Evolutionary conservation across 2,888 invertebrate species (phyloP), one percentile per base, ranked within the genome.

Genomic region (Pyrrhosoma nymphula): DNA sequence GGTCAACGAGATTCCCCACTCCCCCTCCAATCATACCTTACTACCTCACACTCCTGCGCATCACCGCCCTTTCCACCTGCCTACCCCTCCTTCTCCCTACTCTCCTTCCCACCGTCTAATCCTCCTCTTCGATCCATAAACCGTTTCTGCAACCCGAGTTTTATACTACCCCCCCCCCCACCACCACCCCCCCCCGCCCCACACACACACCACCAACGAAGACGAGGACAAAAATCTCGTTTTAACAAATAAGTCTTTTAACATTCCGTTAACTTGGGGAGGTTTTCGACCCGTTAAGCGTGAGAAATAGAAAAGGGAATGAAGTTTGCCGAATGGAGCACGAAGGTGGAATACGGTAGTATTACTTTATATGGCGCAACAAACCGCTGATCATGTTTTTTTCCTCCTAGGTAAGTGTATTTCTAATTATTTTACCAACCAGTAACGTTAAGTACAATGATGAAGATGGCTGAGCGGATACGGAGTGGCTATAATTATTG

Each of bases 81-180:
- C 10, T 16, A 56, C 56, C 56, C 56, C 56, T 16, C 16, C 56
- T 56, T 16, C 56, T 56, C 56, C 56, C 56, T 8, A 56, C 56
- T 16, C 56, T 16, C 56, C 60, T 60, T 60, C 60, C 60, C 60
- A n/a, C n/a, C n/a, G 10, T 82, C 82, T 82, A 82, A 82, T 82
- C 35, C 82, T 82, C 35, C 82, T 23, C 82, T 82, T 82, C 82
- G 82, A 82, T 82, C 82, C 82, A 82, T 82, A 82, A 82, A 82
- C 82, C 82, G 82, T 82, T 82, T 82, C 82, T 82, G 82, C 82
- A 82, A 82, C 82, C 35, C 35, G 18, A 82, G 30, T 82, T 82
- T 82, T 82, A 82, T 35, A 82, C 82, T 35, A 47, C 47, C 30
- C 18, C 82, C 14, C 82, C 30, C 82, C 35, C 14, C 35, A 0